These are phyloP conservation scores for Dermatemys mawii DNA, from an alignment of 2,113 vertebrate genomes.

Conservation along the genomic window DNA sequence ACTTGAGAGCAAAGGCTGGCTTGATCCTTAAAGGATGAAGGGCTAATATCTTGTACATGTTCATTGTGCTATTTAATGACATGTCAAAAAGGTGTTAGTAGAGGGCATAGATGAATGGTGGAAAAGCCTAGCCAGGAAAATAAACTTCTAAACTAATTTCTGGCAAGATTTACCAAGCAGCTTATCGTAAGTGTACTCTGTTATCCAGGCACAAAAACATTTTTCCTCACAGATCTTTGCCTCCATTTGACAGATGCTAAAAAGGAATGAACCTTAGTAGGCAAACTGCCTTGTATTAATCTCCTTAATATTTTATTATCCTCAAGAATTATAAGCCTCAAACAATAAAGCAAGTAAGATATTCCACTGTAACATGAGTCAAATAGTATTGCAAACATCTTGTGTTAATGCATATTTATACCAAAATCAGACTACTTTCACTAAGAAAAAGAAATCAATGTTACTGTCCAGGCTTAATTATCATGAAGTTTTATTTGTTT, in stretches of 20 bases:
- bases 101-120: not conserved
- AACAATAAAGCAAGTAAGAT: conserved; percentile 45
- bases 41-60: not conserved
- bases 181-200: conserved; percentile 17
- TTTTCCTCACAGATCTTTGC: conserved; percentile 21
- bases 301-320: conserved; percentile 62
- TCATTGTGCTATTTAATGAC: not conserved
- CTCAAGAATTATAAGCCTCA: conserved; percentile 63
- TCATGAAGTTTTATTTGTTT: conserved; percentile 66
- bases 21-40: not conserved
- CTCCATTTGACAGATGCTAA: conserved; percentile 24
- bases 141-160: conserved; percentile 20
- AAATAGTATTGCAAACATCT: conserved; percentile 51
- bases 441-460: conserved; percentile 58
- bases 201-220: conserved; percentile 41
- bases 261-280: conserved; percentile 46
- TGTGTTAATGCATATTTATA: conserved; percentile 58
- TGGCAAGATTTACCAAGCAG: conserved; percentile 48
- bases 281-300: conserved; percentile 67
- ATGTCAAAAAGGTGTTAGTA: not conserved
- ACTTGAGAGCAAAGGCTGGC: not conserved
- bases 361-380: conserved; percentile 4
- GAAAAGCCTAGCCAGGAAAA: not conserved
- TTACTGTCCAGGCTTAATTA: conserved; percentile 43
- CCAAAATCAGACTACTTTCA: conserved; percentile 52